Evolutionary conservation across 2,888 invertebrate species (phyloP).

Genomic region (Hypercompe scribonia): DNA sequence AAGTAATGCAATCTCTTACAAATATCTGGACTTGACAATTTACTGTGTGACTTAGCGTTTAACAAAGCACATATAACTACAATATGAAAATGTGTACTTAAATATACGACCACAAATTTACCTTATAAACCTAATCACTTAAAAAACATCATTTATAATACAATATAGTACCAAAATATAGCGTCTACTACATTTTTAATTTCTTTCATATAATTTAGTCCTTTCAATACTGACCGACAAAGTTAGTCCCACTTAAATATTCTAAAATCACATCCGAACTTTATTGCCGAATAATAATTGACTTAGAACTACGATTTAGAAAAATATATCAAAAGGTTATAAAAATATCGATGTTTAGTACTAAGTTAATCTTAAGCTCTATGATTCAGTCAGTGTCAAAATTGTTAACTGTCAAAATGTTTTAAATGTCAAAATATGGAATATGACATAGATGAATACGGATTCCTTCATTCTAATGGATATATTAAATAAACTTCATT

Average conservation of each 20-base stretch:
- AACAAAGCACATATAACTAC: conserved; percentile 1
- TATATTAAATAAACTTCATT: neutral
- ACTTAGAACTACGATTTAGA: conserved; percentile 60
- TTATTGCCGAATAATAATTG: conserved; percentile 77
- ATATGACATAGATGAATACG: neutral
- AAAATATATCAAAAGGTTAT: conserved; percentile 55
- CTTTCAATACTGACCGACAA: conserved; percentile 46
- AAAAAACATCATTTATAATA: conserved; percentile 51
- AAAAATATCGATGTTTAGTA: conserved; percentile 61
- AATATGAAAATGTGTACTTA: neutral
- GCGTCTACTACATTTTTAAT: conserved; percentile 35
- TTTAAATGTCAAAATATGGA: neutral
- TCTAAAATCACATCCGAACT: conserved; percentile 67
- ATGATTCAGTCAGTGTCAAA: conserved; percentile 53
- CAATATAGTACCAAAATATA: conserved; percentile 61
- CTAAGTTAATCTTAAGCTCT: conserved; percentile 63
- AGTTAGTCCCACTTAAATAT: conserved; percentile 37
- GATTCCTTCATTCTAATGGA: neutral
- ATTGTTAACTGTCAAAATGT: neutral
- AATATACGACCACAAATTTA: conserved; percentile 57
- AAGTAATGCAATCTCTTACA: neutral
- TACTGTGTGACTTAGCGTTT: neutral
- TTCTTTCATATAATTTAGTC: conserved; percentile 52
- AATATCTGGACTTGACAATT: neutral
- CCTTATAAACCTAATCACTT: conserved; percentile 54